Conservation (phyloP, 2,113 vertebrate species). For the Puma concolor region DNA sequence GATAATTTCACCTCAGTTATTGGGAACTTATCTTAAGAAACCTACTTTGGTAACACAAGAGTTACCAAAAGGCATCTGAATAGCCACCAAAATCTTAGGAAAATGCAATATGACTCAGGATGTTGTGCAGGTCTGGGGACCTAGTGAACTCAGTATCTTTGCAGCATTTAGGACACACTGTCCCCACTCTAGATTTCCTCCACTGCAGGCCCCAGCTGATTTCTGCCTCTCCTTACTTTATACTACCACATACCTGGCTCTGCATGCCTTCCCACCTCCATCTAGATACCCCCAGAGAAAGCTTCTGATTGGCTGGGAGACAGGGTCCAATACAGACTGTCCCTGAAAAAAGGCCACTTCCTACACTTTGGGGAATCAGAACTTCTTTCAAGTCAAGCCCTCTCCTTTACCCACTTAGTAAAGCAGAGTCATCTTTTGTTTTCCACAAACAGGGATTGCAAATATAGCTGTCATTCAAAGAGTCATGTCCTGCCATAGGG, state of each 20-base stretch:
- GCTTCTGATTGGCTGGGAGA: neutral
- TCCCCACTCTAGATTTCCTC: neutral
- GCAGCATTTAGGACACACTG: neutral
- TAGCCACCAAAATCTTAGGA: neutral
- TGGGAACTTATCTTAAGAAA: neutral
- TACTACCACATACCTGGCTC: too few relatives aligned
- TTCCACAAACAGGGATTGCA: rapidly evolving
- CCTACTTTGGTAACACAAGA: neutral
- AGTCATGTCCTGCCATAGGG: neutral
- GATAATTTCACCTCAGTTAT: neutral
- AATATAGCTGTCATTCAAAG: neutral
- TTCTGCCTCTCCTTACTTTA: neutral
- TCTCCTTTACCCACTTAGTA: neutral
- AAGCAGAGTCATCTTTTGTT: neutral
- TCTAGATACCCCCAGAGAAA: neutral
- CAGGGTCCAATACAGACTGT: neutral
- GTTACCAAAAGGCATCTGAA: neutral
- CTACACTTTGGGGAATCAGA: neutral
- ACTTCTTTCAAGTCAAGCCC: neutral
- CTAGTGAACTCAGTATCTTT: neutral
- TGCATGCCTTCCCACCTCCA: neutral
- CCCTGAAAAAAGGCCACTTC: neutral
- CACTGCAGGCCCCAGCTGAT: rapidly evolving
- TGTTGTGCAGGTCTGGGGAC: neutral
- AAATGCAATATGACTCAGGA: neutral